Base-by-base conservation (phyloP, 1,140 invertebrate genomes). In the Lasioglossum baleicum region DNA sequence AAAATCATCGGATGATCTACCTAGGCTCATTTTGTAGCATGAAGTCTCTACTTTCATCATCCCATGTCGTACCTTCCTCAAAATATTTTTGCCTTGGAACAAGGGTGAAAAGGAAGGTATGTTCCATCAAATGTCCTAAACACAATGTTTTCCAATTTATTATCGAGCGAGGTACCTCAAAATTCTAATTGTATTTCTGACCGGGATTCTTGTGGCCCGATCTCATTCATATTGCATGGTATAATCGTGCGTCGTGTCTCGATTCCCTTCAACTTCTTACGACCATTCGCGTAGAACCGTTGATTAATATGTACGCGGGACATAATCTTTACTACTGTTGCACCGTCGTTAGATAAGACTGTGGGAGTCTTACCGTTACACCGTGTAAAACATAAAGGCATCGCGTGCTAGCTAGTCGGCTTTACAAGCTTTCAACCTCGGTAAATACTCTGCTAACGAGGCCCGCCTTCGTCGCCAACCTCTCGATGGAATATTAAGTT, bases 281-380 rank as follows among this genome's bases (percentile, higher is more conserved):
- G 60, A 84, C 81, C 69, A 74, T 81, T 77, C 83, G 44, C 15
- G 60, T 66, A 48, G 35, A 58, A 73, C 26, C 40, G 60, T 75
- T 78, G 81, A 84, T 84, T 84, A 84, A 85, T 85, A 85, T 77
- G 82, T 84, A 85, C 76, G 82, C 82, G 60, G 66, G 44, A 51
- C 51, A 66, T 66, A 76, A 81, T 85, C 78, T 85, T 84, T 73
- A 82, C 64, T 81, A 84, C 82, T 77, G 82, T 51, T 63, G 58
- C 67, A 75, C 44, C 71, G 83, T 73, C 82, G 78, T 85, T 85
- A 81, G 73, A 51, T 69, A 44, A 51, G n/a, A 31, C 53, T 72
- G 82, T 74, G 22, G 65, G 77, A 60, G 75, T 44, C 63, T 61
- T 81, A 88, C 85, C 85, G 87, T 87, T 88, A 87, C 66, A 56